Evolutionary conservation across 2,888 invertebrate species (phyloP).

Genomic region (Mesorhabditis sp.): DNA sequence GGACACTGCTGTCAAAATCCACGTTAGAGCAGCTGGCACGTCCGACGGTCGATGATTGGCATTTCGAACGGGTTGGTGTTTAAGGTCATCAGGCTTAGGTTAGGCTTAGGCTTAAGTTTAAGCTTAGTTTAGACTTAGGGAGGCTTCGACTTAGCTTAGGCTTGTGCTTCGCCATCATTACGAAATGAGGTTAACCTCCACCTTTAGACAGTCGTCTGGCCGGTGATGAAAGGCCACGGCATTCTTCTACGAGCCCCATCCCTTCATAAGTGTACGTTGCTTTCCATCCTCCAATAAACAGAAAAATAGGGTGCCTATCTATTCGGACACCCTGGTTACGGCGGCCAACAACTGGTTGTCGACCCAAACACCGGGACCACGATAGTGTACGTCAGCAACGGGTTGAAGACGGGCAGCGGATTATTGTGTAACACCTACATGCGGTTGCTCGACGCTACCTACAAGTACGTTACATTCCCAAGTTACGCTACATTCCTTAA

Average conservation of each 20-base stretch:
- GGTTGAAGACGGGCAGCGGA: constrained; percentile 49
- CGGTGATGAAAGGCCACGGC: constrained; percentile 51
- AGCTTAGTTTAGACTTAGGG: not conserved
- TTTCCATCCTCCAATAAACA: not conserved
- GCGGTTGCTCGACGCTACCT: constrained; percentile 36
- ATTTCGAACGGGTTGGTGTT: constrained; percentile 36
- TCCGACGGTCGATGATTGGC: constrained; percentile 49
- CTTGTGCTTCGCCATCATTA: not conserved
- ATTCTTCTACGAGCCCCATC: constrained; percentile 52
- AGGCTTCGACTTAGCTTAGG: too few relatives aligned
- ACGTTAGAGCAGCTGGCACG: constrained; percentile 30
- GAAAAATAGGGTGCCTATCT: constrained; percentile 35
- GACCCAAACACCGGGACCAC: constrained; percentile 36
- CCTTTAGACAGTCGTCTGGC: constrained; percentile 37
- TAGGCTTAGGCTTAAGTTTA: not conserved
- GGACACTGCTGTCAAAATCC: constrained; percentile 33
- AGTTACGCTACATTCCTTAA: not conserved
- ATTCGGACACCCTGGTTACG: constrained; percentile 54
- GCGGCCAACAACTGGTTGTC: constrained; percentile 48
- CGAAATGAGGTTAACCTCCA: not conserved
- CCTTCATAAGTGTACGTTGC: constrained; percentile 30
- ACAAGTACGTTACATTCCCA: constrained; percentile 17
- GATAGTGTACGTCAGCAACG: constrained; percentile 47
- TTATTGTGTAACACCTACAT: constrained; percentile 47
- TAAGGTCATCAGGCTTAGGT: too few relatives aligned